Base-by-base conservation (phyloP, 2,113 vertebrate genomes). In the Eolophus roseicapilla region DNA sequence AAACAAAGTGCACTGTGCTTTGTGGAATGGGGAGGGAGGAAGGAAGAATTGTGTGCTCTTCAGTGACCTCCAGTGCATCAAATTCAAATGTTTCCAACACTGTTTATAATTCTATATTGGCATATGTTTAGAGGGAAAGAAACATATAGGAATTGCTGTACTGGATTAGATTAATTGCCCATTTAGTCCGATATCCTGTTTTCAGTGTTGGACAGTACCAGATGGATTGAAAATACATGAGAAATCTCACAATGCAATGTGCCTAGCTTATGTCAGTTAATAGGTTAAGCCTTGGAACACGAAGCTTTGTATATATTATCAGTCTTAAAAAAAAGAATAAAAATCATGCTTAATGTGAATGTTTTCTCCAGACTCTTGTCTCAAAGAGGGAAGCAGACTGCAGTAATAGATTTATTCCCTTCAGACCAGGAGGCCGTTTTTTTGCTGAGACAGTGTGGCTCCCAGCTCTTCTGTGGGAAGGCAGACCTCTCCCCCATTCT, bases 381-480 rank as follows among this genome's bases (percentile, higher is more conserved):
- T 53, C 73, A 80, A 89, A 86, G 37, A 73, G 41, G 57, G 77
- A 86, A 79, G 64, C 88, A 94, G 83, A 75, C 73, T 75, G 62
- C 67, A 63, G 29, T 90, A 94, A 94, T 86, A 93, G 76, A 70
- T 90, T 93, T 86, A 90, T 75, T 86, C 91, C 76, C 60, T 65
- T 70, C 47, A 65, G 83, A 46, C 6, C 29, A n/a, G 73, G 33
- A 95, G 37, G n/a, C 19, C 87, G 33, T 62, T 50, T 46, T 57
- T 59, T 71, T 69, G 1, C 50, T 55, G 67, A 93, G 91, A 85
- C 78, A 87, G 47, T 65, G 53, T 57, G 70, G 62, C 93, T 94
- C 78, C 81, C 52, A 75, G 19, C 11, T 84, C 7, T 59, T 77
- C 57, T 5, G 3, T 52, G 91, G 83, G 74, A 84, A 94, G 44